These are phyloP conservation scores for Thalpophila matura DNA, from an alignment of 2,888 invertebrate species.

Conservation along the genomic window DNA sequence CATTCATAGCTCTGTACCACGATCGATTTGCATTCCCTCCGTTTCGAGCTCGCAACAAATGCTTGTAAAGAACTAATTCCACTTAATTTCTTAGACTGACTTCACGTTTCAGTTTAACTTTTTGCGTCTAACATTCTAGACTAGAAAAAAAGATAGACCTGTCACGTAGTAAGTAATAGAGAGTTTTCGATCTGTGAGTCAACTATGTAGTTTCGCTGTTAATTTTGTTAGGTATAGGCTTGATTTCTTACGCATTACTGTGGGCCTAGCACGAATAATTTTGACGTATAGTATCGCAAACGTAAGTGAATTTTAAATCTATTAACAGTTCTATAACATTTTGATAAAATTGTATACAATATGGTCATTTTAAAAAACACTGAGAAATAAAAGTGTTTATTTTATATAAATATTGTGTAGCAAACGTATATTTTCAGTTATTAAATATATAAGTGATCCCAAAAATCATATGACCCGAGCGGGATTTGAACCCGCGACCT, in stretches of 20 bases:
- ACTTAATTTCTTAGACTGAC: slow-evolving; percentile 28
- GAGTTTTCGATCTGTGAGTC: slow-evolving; percentile 15
- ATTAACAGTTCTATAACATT: no score
- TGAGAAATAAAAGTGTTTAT: no score
- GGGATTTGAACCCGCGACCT: no score
- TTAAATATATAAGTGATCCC: no score
- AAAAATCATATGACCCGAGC: no score
- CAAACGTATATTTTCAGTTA: no score
- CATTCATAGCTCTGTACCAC: slow-evolving; percentile 3
- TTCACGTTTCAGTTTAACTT: slow-evolving; percentile 21
- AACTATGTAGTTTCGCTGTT: slow-evolving; percentile 13
- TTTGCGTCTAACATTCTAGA: slow-evolving; percentile 26
- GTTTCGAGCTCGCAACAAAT: slow-evolving; percentile 12
- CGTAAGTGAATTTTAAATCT: no score
- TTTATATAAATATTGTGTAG: no score
- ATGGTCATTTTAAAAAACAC: no score
- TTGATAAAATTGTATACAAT: no score
- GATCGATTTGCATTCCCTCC: slow-evolving; percentile 23
- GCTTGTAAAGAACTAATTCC: slow-evolving; percentile 37
- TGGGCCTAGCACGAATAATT: no score
- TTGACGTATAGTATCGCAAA: no score
- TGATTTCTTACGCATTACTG: neutral
- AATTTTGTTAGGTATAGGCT: neutral
- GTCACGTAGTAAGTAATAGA: slow-evolving; percentile 41
- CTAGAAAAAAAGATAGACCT: slow-evolving; percentile 27